phyloP scores from a whole-genome alignment of 2,113 vertebrate species.

The Gallinago media region DNA sequence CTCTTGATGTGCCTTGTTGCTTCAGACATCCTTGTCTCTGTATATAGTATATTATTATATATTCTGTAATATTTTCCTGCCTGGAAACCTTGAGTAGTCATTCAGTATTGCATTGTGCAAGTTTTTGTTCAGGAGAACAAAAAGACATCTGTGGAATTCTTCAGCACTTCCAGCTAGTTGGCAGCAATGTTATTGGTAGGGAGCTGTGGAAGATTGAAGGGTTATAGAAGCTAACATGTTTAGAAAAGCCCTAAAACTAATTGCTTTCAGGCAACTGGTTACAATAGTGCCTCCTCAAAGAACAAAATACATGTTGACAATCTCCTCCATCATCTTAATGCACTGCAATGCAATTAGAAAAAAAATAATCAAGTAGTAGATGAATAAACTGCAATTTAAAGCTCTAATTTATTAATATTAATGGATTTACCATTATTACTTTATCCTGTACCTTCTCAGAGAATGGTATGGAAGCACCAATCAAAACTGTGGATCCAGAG shows the following conservation, averaged over 20 bases:
- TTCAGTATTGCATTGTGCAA: background rate
- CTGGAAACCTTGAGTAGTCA: background rate
- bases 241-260: background rate
- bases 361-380: background rate
- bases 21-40: background rate
- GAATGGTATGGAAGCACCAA: background rate
- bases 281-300: background rate
- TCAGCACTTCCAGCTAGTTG: background rate
- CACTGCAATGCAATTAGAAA: background rate
- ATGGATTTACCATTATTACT: background rate
- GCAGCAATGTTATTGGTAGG: background rate
- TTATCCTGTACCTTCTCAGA: background rate
- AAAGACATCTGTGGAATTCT: conserved; percentile 27
- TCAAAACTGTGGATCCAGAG: background rate
- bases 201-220: background rate
- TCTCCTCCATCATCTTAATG: background rate
- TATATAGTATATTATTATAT: background rate
- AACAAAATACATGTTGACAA: background rate
- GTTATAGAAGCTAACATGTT: background rate
- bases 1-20: background rate
- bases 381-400: background rate
- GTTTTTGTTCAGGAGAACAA: conserved; percentile 25
- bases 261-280: background rate
- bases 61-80: background rate
- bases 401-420: background rate